Conservation (phyloP, 2,888 invertebrate genomes). For the Eupithecia dodoneata region DNA sequence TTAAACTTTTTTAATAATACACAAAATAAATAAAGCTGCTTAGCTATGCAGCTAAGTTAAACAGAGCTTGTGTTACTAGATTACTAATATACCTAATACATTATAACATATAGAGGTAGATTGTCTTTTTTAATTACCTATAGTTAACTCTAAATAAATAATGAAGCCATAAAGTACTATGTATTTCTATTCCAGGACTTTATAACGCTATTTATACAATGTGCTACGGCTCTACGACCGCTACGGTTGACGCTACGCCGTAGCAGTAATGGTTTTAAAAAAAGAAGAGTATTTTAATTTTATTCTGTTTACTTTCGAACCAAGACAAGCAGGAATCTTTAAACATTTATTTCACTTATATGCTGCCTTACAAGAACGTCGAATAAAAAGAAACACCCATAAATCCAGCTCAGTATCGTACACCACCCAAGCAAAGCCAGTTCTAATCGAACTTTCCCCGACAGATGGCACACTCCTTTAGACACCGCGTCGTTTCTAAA, state of each 20-base stretch:
- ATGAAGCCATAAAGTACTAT: not conserved
- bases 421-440: slow-evolving; percentile 17
- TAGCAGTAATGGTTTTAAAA: not conserved
- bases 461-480: slow-evolving; percentile 40
- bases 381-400: slow-evolving; percentile 19
- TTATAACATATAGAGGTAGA: no score
- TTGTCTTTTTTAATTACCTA: no score
- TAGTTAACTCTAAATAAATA: not conserved
- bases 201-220: not conserved
- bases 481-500: slow-evolving; percentile 65
- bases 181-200: not conserved
- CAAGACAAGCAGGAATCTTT: not conserved
- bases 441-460: slow-evolving; percentile 36
- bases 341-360: not conserved
- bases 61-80: no score
- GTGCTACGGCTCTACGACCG: not conserved
- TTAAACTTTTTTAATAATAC: not conserved
- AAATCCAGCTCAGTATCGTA: slow-evolving; percentile 17
- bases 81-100: no score
- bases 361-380: not conserved
- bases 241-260: not conserved
- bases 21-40: no score
- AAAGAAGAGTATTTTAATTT: not conserved
- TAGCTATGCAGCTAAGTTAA: no score
- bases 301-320: not conserved